Conservation (phyloP, 2,888 invertebrate genomes). For the Steinernema hermaphroditum region DNA sequence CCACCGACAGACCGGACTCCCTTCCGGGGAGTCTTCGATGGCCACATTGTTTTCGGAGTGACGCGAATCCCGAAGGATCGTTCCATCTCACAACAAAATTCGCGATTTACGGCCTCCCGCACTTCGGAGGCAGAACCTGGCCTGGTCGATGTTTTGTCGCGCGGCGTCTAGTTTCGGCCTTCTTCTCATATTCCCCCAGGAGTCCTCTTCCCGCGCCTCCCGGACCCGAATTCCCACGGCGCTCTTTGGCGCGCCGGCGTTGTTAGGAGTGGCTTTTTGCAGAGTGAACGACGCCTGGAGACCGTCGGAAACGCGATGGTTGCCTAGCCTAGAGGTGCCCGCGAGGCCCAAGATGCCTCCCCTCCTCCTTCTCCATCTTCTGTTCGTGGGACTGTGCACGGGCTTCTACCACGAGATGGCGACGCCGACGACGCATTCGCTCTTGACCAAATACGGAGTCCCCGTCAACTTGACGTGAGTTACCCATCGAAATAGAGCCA, state of each 20-base stretch:
- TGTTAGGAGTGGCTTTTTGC: not conserved
- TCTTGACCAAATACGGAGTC: slow-evolving; percentile 34
- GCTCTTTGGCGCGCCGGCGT: not conserved
- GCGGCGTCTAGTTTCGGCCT: too few relatives aligned
- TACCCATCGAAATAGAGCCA: too few relatives aligned
- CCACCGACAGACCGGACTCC: too few relatives aligned
- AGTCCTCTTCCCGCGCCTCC: not conserved
- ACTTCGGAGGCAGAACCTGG: too few relatives aligned
- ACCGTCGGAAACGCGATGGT: not conserved
- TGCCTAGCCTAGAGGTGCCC: not conserved
- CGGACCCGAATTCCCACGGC: slow-evolving; percentile 15
- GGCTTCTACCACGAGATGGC: not conserved
- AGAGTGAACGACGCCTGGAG: not conserved
- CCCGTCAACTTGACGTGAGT: slow-evolving; percentile 35
- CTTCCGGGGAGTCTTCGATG: too few relatives aligned
- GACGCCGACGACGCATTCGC: not conserved
- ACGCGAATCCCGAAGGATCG: too few relatives aligned
- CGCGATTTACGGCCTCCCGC: too few relatives aligned
- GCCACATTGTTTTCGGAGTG: too few relatives aligned
- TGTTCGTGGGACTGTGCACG: not conserved
- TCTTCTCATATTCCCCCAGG: not conserved
- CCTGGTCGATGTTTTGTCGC: too few relatives aligned
- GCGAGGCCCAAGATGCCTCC: not conserved
- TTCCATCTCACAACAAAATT: too few relatives aligned
- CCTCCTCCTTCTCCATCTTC: not conserved